Percentiles rank a stretch among this genome's conserved stretches.
phyloP scores from a whole-genome alignment of 2,888 invertebrate genomes.

The Philaethria dido region DNA sequence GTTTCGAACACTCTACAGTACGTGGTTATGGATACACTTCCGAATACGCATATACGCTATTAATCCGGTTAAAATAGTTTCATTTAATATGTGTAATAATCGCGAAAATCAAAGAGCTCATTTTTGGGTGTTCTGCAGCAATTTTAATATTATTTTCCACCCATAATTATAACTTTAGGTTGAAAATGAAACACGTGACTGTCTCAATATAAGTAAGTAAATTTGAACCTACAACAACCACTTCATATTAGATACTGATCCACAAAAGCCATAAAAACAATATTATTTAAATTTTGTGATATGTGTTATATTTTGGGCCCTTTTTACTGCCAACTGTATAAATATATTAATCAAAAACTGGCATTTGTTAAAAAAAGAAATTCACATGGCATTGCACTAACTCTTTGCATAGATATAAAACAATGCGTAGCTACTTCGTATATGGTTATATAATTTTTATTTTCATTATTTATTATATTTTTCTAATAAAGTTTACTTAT shows the following conservation, averaged over 20 bases:
- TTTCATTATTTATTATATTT: background rate
- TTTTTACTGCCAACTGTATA: background rate
- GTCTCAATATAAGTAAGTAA: too few relatives aligned
- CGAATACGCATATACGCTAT: too few relatives aligned
- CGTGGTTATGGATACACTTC: too few relatives aligned
- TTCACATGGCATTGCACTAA: background rate
- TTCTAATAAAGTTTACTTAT: background rate
- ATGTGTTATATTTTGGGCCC: slow-evolving; percentile 18
- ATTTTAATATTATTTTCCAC: too few relatives aligned
- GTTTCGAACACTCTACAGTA: too few relatives aligned
- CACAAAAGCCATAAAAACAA: background rate
- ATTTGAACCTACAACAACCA: background rate
- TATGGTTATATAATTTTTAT: background rate
- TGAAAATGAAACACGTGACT: too few relatives aligned
- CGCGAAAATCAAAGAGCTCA: too few relatives aligned
- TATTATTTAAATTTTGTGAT: background rate
- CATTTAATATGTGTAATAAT: too few relatives aligned
- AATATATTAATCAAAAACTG: background rate
- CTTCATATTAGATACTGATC: background rate
- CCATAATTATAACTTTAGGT: too few relatives aligned
- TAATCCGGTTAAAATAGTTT: too few relatives aligned
- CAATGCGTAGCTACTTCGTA: too few relatives aligned
- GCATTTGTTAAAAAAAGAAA: background rate
- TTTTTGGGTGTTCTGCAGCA: too few relatives aligned
- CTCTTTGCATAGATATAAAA: background rate